A percentile compares a stretch with the other conserved stretches of the same genome.
Conservation (phyloP, 2,797 vertebrate genomes). For the Xenopus petersii region DNA sequence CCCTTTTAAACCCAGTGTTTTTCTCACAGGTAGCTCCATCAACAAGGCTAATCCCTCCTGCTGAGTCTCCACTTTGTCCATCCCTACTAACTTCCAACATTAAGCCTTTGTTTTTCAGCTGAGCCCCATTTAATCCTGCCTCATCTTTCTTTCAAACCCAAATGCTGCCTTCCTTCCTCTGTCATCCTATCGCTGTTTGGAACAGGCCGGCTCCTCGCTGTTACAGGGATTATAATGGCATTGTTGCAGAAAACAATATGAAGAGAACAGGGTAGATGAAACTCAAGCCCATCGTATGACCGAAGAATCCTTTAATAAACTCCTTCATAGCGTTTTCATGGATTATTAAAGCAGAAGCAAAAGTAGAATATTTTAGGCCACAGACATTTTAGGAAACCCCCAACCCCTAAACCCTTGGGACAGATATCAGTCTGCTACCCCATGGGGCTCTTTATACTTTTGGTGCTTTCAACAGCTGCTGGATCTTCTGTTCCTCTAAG, state of each 20-base stretch:
- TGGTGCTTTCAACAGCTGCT: no score
- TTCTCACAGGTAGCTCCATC: conserved; percentile 2
- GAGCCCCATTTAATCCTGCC: not conserved
- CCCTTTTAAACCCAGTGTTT: not conserved
- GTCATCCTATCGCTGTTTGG: not conserved
- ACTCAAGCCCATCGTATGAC: not conserved
- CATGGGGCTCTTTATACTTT: no score
- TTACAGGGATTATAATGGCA: not conserved
- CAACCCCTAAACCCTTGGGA: no score
- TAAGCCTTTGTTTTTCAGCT: not conserved
- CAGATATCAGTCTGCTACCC: no score
- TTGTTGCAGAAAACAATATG: not conserved
- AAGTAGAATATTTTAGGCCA: no score
- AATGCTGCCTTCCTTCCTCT: conserved; percentile 2
- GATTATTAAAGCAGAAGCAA: not conserved
- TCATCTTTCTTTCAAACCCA: conserved; percentile 6
- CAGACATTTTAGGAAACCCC: no score
- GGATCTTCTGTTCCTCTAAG: no score
- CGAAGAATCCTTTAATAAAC: not conserved
- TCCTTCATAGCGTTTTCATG: not conserved
- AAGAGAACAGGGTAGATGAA: not conserved
- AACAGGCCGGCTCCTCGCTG: not conserved
- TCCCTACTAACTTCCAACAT: not conserved
- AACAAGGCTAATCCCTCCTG: conserved; percentile 2
- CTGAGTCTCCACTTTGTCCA: not conserved